Evolutionary conservation across 2,797 vertebrate species (phyloP).

Genomic region (Coranthus polyacanthus): DNA sequence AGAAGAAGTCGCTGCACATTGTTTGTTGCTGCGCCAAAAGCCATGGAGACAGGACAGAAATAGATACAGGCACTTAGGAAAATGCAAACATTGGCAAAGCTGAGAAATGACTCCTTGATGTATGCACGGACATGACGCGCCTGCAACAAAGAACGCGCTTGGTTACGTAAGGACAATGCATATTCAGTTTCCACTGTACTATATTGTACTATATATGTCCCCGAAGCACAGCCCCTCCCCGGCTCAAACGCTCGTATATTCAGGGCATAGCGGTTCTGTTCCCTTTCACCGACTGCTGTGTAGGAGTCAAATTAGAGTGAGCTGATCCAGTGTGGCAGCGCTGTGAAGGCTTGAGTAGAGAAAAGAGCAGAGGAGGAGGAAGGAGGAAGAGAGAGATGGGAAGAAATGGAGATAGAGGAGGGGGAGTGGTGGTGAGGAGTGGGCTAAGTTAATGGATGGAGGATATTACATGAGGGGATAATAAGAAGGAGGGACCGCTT

Average conservation of each 20-base stretch:
- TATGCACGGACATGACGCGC: conserved; percentile 25
- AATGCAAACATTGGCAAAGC: conserved; percentile 54
- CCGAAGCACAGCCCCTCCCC: conserved; percentile 15
- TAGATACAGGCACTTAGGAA: conserved; percentile 55
- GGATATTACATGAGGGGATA: conserved; percentile 70
- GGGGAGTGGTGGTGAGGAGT: conserved; percentile 33
- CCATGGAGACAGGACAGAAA: conserved; percentile 64
- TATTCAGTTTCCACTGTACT: conserved; percentile 35
- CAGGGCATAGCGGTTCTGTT: conserved; percentile 42
- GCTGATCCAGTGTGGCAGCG: conserved; percentile 61
- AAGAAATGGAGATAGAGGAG: conserved; percentile 19
- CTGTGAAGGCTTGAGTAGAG: conserved; percentile 60
- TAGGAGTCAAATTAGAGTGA: conserved; percentile 67
- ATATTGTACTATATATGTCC: conserved; percentile 30
- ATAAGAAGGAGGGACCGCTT: conserved; percentile 66
- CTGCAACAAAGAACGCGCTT: conserved; percentile 24
- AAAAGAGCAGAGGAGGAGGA: conserved; percentile 48
- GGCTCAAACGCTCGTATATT: conserved; percentile 26
- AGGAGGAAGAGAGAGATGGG: conserved; percentile 29
- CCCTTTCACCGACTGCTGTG: conserved; percentile 56
- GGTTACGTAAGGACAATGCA: conserved; percentile 54
- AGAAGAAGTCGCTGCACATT: conserved; percentile 29
- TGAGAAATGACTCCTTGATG: conserved; percentile 38
- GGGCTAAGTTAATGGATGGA: conserved; percentile 65
- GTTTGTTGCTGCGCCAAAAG: conserved; percentile 45